Evolutionary conservation across 1,140 invertebrate genomes (phyloP).

Genomic region (Oppia nitens): DNA sequence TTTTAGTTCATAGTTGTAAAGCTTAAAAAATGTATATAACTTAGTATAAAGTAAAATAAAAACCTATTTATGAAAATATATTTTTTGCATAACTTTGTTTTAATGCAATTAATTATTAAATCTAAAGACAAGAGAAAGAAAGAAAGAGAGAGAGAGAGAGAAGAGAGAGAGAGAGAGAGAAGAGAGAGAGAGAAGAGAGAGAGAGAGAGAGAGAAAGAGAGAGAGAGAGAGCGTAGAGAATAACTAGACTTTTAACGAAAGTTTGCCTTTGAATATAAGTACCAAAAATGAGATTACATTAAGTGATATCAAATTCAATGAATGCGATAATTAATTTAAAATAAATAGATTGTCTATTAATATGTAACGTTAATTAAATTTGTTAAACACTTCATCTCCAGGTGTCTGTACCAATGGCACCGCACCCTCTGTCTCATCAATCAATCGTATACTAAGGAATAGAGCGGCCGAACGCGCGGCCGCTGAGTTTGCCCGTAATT

Average conservation of each 20-base stretch:
- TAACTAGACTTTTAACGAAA: too few species aligned
- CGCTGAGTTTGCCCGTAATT: slow-evolving; percentile 66
- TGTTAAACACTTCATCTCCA: slow-evolving; percentile 24
- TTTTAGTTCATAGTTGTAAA: too few species aligned
- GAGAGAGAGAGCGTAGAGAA: slow-evolving; percentile 7
- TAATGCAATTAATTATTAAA: slow-evolving; percentile 21
- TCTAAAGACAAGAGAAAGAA: slow-evolving; percentile 24
- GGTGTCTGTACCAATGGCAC: slow-evolving; percentile 76
- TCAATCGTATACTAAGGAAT: slow-evolving; percentile 72
- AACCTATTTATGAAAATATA: too few species aligned
- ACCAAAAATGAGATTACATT: too few species aligned
- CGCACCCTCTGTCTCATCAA: slow-evolving; percentile 71
- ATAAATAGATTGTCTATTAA: too few species aligned
- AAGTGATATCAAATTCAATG: too few species aligned
- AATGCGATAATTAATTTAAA: too few species aligned
- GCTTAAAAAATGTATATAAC: too few species aligned
- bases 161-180: slow-evolving; percentile 14
- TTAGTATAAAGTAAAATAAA: too few species aligned
- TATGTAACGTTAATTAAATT: too few species aligned
- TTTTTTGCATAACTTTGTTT: slow-evolving; percentile 19
- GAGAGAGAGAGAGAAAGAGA: slow-evolving; percentile 16
- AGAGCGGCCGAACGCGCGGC: slow-evolving; percentile 78
- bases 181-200: slow-evolving; percentile 21
- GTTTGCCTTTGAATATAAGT: not conserved
- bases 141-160: slow-evolving; percentile 23